A percentile compares a stretch with the other conserved stretches of the same genome.
phyloP scores from a whole-genome alignment of 2,888 invertebrate genomes.

The Opisthograptis luteolata region DNA sequence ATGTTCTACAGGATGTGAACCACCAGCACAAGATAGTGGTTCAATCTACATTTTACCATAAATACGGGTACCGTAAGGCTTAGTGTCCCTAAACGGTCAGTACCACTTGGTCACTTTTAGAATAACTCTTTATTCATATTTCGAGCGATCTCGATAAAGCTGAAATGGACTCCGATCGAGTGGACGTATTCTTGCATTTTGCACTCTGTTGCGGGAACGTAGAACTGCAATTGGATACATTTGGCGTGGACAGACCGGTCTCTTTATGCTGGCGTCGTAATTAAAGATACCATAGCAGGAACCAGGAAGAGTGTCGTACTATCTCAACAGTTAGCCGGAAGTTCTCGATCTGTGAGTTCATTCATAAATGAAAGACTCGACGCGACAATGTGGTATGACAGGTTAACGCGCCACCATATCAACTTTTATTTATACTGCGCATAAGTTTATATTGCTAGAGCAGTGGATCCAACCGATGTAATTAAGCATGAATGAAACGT shows the following conservation, averaged over 20 bases:
- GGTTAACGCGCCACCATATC: conserved; percentile 59
- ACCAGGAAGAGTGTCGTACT: conserved; percentile 85
- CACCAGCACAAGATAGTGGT: conserved; percentile 54
- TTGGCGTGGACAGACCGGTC: conserved; percentile 49
- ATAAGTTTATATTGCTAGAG: conserved; percentile 58
- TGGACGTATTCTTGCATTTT: conserved; percentile 47
- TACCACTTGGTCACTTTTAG: conserved; percentile 70
- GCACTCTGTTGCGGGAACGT: conserved; percentile 52
- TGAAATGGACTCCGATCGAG: conserved; percentile 70
- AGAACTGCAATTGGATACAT: conserved; percentile 47
- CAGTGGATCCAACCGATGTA: conserved; percentile 52
- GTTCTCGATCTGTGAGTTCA: conserved; percentile 83
- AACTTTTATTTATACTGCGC: conserved; percentile 56
- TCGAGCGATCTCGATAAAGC: conserved; percentile 77
- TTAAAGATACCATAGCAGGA: conserved; percentile 83
- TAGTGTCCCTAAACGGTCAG: conserved; percentile 49
- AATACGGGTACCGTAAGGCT: conserved; percentile 49
- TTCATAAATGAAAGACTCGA: conserved; percentile 78
- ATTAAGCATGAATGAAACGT: conserved; percentile 80
- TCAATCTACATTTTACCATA: conserved; percentile 56
- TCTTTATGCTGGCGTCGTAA: conserved; percentile 73
- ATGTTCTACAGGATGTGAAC: conserved; percentile 76
- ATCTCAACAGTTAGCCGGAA: conserved; percentile 84
- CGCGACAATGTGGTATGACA: conserved; percentile 77
- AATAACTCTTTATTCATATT: conserved; percentile 83